A percentile compares a stretch with the other conserved stretches of the same genome.
Evolutionary conservation across 2,113 vertebrate species (phyloP).

Genomic region (Sciurus niger): DNA sequence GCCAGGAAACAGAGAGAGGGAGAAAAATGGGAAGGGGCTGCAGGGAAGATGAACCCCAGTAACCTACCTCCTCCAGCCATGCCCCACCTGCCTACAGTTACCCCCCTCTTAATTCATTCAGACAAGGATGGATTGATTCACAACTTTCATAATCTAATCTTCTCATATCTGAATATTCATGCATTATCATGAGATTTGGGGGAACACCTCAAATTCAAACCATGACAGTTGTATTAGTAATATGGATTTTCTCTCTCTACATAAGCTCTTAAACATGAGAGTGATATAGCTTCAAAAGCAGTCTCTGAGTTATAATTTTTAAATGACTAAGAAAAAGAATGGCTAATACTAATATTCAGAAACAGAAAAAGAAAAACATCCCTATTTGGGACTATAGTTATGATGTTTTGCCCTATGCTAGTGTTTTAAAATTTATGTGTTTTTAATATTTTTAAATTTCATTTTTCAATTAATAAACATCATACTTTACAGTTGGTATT

Average conservation of each 20-base stretch:
- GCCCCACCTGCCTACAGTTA: too few species aligned
- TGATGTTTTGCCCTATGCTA: background rate
- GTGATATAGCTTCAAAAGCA: background rate
- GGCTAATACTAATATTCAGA: background rate
- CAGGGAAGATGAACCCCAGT: too few species aligned
- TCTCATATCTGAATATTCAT: too few species aligned
- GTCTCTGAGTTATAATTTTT: conserved; percentile 15
- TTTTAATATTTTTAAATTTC: background rate
- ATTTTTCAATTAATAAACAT: conserved; percentile 10
- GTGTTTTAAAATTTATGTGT: background rate
- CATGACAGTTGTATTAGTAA: background rate
- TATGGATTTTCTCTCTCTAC: background rate
- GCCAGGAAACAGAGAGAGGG: too few species aligned
- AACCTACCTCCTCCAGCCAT: too few species aligned
- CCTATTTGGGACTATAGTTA: background rate
- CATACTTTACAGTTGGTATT: background rate
- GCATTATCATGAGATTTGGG: too few species aligned
- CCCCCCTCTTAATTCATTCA: too few species aligned
- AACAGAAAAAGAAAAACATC: background rate
- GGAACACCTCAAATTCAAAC: too few species aligned
- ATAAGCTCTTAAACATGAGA: background rate
- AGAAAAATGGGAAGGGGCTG: too few species aligned
- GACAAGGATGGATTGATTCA: too few species aligned
- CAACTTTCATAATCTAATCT: too few species aligned
- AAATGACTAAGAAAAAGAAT: background rate